Evolutionary conservation across 2,113 vertebrate species (phyloP).

Genomic region (Ctenomys sociabilis): DNA sequence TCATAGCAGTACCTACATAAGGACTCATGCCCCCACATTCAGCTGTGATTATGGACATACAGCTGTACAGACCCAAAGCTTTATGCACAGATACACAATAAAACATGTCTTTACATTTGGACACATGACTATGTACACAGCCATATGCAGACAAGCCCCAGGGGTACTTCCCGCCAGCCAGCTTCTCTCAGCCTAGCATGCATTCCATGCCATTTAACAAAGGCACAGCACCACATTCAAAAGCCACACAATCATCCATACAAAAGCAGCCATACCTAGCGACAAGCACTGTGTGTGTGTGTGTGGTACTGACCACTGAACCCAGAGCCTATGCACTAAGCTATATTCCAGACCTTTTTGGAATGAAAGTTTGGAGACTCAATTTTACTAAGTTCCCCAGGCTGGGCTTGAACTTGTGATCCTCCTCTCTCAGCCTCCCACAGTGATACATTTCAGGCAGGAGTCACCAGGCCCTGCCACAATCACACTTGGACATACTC

Average conservation of each 20-base stretch:
- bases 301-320: not conserved
- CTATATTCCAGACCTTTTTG: not conserved
- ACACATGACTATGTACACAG: not conserved
- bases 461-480: not conserved
- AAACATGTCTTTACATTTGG: not conserved
- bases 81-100: not conserved
- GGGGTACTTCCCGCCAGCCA: not conserved
- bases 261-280: not conserved
- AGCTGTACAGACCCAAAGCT: not conserved
- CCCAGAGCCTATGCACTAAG: not conserved
- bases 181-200: not conserved
- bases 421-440: not conserved
- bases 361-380: not conserved
- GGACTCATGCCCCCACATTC: not conserved
- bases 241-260: not conserved
- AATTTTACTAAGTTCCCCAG: not conserved
- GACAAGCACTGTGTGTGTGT: not conserved
- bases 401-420: not conserved
- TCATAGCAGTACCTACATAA: not conserved
- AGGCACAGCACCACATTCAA: not conserved
- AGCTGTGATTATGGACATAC: not conserved
- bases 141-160: not conserved
- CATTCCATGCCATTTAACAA: not conserved
- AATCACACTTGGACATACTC: not conserved
- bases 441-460: not conserved